Evolutionary conservation across 2,113 vertebrate species (phyloP).

Genomic region (Stomatorhinus ivindoensis): DNA sequence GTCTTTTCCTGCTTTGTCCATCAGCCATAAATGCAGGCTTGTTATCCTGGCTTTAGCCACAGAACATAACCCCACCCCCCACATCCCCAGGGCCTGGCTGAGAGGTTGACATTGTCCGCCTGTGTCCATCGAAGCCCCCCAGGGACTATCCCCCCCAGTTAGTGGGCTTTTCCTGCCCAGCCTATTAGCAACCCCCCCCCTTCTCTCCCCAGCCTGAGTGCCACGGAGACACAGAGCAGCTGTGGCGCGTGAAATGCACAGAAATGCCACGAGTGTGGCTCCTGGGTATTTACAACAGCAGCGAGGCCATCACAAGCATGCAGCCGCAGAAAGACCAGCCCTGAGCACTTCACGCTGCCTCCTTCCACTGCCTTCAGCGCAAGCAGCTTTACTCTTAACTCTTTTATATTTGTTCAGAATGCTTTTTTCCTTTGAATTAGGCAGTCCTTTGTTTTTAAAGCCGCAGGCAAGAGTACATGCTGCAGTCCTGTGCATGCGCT

Average conservation of each 20-base stretch:
- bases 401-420: not conserved
- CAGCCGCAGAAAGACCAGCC: not conserved
- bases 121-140: constrained; percentile 15
- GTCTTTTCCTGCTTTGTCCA: not conserved
- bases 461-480: not conserved
- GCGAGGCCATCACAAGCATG: not conserved
- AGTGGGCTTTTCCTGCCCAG: not conserved
- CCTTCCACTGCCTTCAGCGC: not conserved
- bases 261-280: not conserved
- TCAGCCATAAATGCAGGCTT: not conserved
- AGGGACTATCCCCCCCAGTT: constrained; percentile 18
- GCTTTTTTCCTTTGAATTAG: not conserved
- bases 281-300: not conserved
- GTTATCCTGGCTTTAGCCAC: not conserved
- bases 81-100: not conserved
- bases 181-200: constrained; percentile 14
- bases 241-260: constrained; percentile 26
- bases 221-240: constrained; percentile 47
- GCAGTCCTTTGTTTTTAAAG: not conserved
- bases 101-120: constrained; percentile 10
- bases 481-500: not conserved
- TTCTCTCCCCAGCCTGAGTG: constrained; percentile 13
- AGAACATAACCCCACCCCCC: not conserved
- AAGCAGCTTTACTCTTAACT: not conserved
- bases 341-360: not conserved